Percentiles rank a stretch among this genome's conserved stretches.
Evolutionary conservation across 2,888 invertebrate species (phyloP).

Genomic region (Catonia carolina): DNA sequence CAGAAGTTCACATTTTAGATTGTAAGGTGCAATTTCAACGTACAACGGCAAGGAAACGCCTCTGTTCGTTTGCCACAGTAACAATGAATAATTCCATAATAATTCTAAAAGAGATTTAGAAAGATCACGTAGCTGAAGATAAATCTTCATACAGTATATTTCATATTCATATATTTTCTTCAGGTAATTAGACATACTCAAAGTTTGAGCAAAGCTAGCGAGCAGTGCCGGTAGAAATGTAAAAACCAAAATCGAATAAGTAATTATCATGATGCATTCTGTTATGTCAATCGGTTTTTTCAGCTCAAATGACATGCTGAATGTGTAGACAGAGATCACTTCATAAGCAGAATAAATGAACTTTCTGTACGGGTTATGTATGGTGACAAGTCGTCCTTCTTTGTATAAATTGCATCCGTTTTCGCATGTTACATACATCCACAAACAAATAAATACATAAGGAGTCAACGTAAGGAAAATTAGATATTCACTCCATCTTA

Average conservation of each 20-base stretch:
- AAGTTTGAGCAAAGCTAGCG: not conserved
- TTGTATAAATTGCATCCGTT: not conserved
- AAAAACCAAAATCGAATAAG: not conserved
- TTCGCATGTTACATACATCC: not conserved
- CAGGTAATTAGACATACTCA: not conserved
- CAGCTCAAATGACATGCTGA: not conserved
- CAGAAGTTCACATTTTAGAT: not conserved
- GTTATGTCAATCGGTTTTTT: not conserved
- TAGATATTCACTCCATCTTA: not conserved
- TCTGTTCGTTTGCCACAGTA: not conserved
- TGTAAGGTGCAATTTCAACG: not conserved
- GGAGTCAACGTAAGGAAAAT: not conserved
- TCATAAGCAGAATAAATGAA: not conserved
- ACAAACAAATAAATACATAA: not conserved
- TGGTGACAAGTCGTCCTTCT: too few species aligned
- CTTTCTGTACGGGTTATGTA: not conserved
- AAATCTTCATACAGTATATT: not conserved
- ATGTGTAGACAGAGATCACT: not conserved
- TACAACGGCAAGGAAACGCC: not conserved
- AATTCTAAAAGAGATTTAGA: not conserved
- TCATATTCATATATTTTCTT: not conserved
- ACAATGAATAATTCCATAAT: not conserved
- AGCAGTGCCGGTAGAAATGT: not conserved
- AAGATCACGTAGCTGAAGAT: not conserved
- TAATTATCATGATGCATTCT: conserved; percentile 4